Evolutionary conservation across 2,888 invertebrate species (phyloP), one percentile per base, ranked within the genome.

Genomic region (Sinodicranocentrus sp.): DNA sequence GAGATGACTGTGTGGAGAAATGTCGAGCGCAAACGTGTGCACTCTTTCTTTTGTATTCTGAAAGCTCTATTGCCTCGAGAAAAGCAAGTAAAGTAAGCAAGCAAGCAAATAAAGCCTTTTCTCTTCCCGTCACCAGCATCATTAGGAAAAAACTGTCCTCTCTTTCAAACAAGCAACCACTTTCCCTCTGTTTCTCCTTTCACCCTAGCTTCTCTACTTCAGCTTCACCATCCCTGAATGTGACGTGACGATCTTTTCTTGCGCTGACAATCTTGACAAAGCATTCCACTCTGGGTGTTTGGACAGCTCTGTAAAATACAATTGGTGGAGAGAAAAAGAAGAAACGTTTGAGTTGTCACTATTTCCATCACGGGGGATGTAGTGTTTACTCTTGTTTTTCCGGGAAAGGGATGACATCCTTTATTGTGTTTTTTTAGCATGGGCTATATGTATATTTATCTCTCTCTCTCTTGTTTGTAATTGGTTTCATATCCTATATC

Each of bases 71-170:
- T 21, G 23, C 57, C 25, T 19, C 21, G 33, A 33, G 3, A 33
- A 33, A 33, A 52, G 52, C 8, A 19, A 52, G 21, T 57, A 19
- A 19, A 52, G 52, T 17, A 52, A 52, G 52, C 19, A 52, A 6
- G 23, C 57, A 57, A 57, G 57, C 57, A 57, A 57, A 57, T 57
- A 21, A 21, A 57, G 25, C 57, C 57, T 57, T 57, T 33, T 57
- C 57, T 57, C 33, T 33, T 25, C 57, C 21, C 57, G 57, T 57
- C 57, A 57, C 57, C 57, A 57, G 57, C 57, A 57, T 57, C 57
- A 57, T 57, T 57, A 57, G 57, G 23, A 23, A 57, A 57, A 57
- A 57, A 57, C 57, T 57, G 57, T 57, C 57, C 57, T 57, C 57
- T 57, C 52, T n/a, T 52, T 52, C 57, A 57, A 57, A 57, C 57